A percentile compares a stretch with the other conserved stretches of the same genome.
phyloP scores from a whole-genome alignment of 2,888 invertebrate species.

The Dicycla oo region DNA sequence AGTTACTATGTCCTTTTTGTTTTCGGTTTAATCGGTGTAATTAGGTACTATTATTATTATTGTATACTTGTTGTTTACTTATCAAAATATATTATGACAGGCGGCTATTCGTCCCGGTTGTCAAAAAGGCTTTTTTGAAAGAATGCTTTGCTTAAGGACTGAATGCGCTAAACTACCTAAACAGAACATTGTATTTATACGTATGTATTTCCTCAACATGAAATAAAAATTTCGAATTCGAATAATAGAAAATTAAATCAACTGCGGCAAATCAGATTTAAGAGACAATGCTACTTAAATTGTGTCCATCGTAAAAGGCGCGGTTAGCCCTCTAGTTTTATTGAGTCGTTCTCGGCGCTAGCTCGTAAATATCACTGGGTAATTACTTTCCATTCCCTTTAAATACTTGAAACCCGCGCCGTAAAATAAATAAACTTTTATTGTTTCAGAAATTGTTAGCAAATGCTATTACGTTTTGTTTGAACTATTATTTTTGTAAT shows the following conservation, averaged over 20 bases:
- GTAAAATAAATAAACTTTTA: slow-evolving; percentile 77
- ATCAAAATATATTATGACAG: background rate
- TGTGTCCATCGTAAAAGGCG: slow-evolving; percentile 81
- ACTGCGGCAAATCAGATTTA: slow-evolving; percentile 71
- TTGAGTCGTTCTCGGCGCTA: slow-evolving; percentile 85
- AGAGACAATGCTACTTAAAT: slow-evolving; percentile 81
- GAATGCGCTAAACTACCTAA: background rate
- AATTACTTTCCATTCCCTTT: slow-evolving; percentile 87
- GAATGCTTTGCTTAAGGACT: background rate
- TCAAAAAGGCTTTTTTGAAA: background rate
- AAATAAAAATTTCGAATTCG: slow-evolving; percentile 34
- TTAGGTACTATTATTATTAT: background rate
- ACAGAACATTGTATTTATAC: too few species aligned
- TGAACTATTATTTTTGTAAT: slow-evolving; percentile 61
- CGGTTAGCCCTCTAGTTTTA: slow-evolving; percentile 87
- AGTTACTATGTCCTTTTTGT: background rate
- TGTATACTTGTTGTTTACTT: background rate
- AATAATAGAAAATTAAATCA: slow-evolving; percentile 50
- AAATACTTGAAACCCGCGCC: slow-evolving; percentile 78
- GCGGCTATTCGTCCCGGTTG: background rate
- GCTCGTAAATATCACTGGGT: slow-evolving; percentile 87
- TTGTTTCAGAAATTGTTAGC: slow-evolving; percentile 68
- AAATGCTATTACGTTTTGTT: slow-evolving; percentile 66
- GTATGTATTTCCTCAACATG: background rate
- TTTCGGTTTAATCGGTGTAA: background rate